phyloP scores from a whole-genome alignment of 1,140 invertebrate genomes.

The Colletes latitarsis region DNA sequence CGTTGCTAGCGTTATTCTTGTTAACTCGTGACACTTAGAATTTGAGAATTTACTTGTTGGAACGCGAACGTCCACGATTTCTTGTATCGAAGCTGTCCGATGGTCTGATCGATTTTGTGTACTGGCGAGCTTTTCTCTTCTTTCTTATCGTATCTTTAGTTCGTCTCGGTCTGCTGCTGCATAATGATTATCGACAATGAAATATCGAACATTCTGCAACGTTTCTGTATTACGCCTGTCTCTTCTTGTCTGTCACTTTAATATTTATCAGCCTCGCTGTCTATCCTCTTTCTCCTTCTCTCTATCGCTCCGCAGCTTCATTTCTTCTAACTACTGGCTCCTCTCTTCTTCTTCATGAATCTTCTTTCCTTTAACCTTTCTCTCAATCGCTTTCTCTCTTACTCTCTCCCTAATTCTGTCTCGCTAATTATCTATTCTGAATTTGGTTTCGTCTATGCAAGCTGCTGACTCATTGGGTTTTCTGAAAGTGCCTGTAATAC shows the following conservation, averaged over 20 bases:
- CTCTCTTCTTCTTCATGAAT: background rate
- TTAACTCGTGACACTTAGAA: conserved; percentile 2
- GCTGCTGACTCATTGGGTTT: conserved; percentile 65
- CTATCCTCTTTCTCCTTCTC: background rate
- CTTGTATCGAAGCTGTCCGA: conserved; percentile 38
- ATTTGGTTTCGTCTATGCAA: conserved; percentile 62
- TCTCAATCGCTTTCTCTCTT: background rate
- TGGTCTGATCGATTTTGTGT: conserved; percentile 54
- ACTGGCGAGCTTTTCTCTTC: conserved; percentile 58
- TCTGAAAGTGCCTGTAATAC: conserved; percentile 63
- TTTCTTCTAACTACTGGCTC: too few species aligned
- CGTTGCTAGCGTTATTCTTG: conserved; percentile 12
- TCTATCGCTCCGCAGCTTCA: background rate
- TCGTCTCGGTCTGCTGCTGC: conserved; percentile 51
- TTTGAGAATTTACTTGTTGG: conserved; percentile 3
- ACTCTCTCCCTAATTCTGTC: background rate
- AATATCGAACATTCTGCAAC: conserved; percentile 41
- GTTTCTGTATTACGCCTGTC: conserved; percentile 44
- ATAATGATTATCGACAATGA: conserved; percentile 49
- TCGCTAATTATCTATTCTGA: conserved; percentile 39
- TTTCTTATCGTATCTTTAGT: conserved; percentile 50
- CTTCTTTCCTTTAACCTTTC: background rate
- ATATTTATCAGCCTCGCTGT: background rate
- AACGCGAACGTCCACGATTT: conserved; percentile 13
- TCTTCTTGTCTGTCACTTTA: background rate